A percentile compares a stretch with the other conserved stretches of the same genome.
Evolutionary conservation across 2,888 invertebrate species (phyloP).

Genomic region (Pollenia griseotomentosa): DNA sequence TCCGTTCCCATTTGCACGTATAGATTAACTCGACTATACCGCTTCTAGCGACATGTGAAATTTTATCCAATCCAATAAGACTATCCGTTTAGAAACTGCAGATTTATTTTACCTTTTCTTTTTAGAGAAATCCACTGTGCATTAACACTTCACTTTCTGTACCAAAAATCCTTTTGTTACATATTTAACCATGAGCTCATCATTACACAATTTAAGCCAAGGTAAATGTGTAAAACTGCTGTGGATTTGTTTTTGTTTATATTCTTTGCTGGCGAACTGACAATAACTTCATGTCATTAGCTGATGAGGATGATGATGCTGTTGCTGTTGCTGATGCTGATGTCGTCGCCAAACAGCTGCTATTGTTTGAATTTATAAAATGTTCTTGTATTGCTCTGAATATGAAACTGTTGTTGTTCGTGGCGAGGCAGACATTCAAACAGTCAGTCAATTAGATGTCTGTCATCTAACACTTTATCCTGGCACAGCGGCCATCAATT

Average conservation of each 20-base stretch:
- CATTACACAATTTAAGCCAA: conserved; percentile 17
- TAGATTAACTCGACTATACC: too few relatives aligned
- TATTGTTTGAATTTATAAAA: conserved; percentile 41
- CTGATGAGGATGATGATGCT: conserved; percentile 12
- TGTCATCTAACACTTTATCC: conserved; percentile 56
- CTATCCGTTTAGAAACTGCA: too few relatives aligned
- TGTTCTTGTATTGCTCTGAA: neutral
- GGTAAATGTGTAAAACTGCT: conserved; percentile 51
- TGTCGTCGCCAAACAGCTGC: conserved; percentile 60
- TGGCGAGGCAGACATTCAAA: neutral
- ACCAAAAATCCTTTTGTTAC: conserved; percentile 9
- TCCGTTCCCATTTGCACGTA: too few relatives aligned
- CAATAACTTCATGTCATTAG: conserved; percentile 21
- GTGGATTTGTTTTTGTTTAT: conserved; percentile 18
- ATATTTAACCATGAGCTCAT: conserved; percentile 11
- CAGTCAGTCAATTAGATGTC: conserved; percentile 20
- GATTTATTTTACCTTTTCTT: too few relatives aligned
- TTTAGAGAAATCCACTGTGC: too few relatives aligned
- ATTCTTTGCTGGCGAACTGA: conserved; percentile 2
- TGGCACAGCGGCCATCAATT: conserved; percentile 41
- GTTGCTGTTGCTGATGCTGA: conserved; percentile 13
- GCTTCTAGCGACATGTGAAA: too few relatives aligned
- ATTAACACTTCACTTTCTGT: neutral
- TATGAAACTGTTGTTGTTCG: neutral
- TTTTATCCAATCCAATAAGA: too few relatives aligned